Evolutionary conservation across 2,888 invertebrate species (phyloP), one percentile per base, ranked within the genome.

Genomic region (Tetranychus piercei): DNA sequence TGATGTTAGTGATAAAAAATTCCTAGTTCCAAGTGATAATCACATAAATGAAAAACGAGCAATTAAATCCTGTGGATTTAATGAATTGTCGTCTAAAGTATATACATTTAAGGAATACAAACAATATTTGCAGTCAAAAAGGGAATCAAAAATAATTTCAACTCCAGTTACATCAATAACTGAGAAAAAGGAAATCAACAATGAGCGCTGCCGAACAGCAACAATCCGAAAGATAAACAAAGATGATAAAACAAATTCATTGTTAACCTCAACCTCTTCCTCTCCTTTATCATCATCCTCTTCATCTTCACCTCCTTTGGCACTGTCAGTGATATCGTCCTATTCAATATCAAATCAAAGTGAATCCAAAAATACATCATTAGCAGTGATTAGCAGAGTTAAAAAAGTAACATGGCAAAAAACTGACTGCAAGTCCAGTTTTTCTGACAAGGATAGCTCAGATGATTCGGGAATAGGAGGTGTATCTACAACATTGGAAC

Each of bases 61-160:
- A 34, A 34, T 34, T 34, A 34, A 34, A 34, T 34, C 34, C 34
- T 34, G 4, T 34, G 34, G 34, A 34, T 34, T 0, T 5, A 34
- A 34, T 34, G 34, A 34, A 34, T 34, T 23, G 23, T 23, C 23
- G 3, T 23, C 69, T 5, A 69, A 69, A 34, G 69, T 69, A 20
- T 69, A 23, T 22, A 69, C 69, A 20, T 69, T 69, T 23, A 69
- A 69, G 9, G 69, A 69, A 34, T 69, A 69, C 69, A 69, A 69
- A 69, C 69, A 69, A 23, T 69, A 69, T 23, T 22, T 69, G 18
- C 69, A 69, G 22, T 20, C 69, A 20, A 69, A 11, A 69, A 18
- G 69, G 22, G 22, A 69, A 69, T 20, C 22, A 20, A 23, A 23
- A 23, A 69, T 6, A 20, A 23, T 69, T 11, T 23, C 69, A 20